Conservation (phyloP, 2,888 invertebrate species). For the Calephelis perditalis region DNA sequence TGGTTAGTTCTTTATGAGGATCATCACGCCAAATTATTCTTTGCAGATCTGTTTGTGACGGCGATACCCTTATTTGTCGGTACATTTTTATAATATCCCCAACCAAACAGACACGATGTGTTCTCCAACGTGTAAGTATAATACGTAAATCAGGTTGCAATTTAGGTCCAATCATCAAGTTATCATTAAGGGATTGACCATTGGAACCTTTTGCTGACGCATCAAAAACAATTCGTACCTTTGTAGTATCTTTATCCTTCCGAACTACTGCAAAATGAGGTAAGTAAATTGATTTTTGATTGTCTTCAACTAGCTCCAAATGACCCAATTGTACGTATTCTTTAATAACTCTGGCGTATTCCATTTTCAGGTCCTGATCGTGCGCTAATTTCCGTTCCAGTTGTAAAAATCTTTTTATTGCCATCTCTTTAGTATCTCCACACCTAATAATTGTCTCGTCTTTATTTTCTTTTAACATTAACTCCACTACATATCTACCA, state of each 20-base stretch:
- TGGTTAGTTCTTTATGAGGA: not conserved
- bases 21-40: constrained; percentile 1
- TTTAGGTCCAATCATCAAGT: constrained; percentile 29
- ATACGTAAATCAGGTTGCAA: constrained; percentile 32
- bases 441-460: not conserved
- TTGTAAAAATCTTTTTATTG: not conserved
- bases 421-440: not conserved
- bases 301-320: too few relatives aligned
- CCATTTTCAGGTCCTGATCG: too few relatives aligned
- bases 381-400: not conserved
- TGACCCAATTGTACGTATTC: too few relatives aligned
- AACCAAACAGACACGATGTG: constrained; percentile 27
- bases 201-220: constrained; percentile 26
- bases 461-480: not conserved
- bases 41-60: not conserved
- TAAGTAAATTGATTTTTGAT: constrained; percentile 16
- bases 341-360: too few relatives aligned
- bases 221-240: constrained; percentile 32
- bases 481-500: not conserved
- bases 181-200: constrained; percentile 30
- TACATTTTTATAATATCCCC: constrained; percentile 4
- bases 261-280: constrained; percentile 33
- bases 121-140: constrained; percentile 32
- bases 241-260: constrained; percentile 30
- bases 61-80: constrained; percentile 15